Conservation (phyloP, 2,113 vertebrate genomes). For the Lanius ludovicianus region DNA sequence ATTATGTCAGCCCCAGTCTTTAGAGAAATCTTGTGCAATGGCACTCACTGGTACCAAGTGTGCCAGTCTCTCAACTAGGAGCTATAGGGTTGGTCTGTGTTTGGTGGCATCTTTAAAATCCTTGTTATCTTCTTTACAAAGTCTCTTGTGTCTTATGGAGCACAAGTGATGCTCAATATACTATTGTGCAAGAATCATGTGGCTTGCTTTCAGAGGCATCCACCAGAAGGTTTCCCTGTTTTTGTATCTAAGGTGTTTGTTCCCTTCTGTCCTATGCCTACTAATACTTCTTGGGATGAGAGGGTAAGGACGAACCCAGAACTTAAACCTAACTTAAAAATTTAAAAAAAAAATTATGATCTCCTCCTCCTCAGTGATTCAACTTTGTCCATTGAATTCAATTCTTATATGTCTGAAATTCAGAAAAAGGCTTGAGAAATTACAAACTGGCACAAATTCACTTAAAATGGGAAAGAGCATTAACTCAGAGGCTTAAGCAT, state of each 20-base stretch:
- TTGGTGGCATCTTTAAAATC: not conserved
- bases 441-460: not conserved
- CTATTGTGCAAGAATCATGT: not conserved
- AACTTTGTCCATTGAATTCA: not conserved
- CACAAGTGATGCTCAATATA: not conserved
- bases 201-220: rapidly evolving
- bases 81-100: not conserved
- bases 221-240: not conserved
- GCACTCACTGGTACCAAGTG: not conserved
- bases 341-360: rapidly evolving
- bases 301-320: not conserved
- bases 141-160: not conserved
- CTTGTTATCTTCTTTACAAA: not conserved
- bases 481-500: not conserved
- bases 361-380: not conserved
- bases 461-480: not conserved
- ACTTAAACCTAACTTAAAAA: not conserved
- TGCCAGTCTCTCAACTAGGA: not conserved
- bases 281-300: not conserved
- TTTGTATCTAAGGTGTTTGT: not conserved
- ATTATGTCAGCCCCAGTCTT: not conserved
- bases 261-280: not conserved
- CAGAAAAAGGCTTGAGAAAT: not conserved
- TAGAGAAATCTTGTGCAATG: not conserved
- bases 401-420: not conserved